phyloP scores from a whole-genome alignment of 2,113 vertebrate species.

The Ia io region DNA sequence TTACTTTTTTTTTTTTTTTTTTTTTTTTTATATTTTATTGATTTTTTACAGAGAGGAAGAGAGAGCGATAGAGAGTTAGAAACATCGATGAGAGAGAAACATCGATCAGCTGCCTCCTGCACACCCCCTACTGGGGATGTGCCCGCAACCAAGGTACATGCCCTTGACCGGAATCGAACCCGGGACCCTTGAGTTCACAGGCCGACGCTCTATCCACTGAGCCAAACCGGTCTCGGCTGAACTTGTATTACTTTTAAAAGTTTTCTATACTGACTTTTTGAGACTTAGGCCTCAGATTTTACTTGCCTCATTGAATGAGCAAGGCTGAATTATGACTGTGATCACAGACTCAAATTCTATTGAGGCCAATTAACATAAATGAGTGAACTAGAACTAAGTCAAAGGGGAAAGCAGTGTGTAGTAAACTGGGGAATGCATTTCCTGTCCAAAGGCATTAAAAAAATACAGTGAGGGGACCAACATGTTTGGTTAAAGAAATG shows the following conservation, averaged over 20 bases:
- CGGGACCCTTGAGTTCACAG: too few relatives aligned
- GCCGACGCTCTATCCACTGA: too few relatives aligned
- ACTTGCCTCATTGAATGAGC: constrained; percentile 14
- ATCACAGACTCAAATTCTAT: neutral
- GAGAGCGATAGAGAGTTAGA: too few relatives aligned
- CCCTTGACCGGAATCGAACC: too few relatives aligned
- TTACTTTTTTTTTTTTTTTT: too few relatives aligned
- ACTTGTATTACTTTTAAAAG: neutral
- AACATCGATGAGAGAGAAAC: too few relatives aligned
- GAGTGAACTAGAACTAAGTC: neutral
- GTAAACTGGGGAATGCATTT: neutral
- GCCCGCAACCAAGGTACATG: too few relatives aligned
- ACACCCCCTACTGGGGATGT: too few relatives aligned
- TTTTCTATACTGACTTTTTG: constrained; percentile 23
- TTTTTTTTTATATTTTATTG: too few relatives aligned
- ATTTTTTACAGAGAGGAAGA: too few relatives aligned
- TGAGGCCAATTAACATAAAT: constrained; percentile 13
- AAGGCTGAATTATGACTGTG: neutral
- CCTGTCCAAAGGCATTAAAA: constrained; percentile 42
- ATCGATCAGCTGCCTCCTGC: too few relatives aligned
- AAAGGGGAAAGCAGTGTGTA: neutral
- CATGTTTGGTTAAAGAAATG: constrained; percentile 11
- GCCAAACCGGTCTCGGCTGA: too few relatives aligned
- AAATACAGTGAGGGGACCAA: neutral
- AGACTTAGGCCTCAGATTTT: neutral